Evolutionary conservation across 2,888 invertebrate genomes (phyloP).

Genomic region (Pandemis heparana): DNA sequence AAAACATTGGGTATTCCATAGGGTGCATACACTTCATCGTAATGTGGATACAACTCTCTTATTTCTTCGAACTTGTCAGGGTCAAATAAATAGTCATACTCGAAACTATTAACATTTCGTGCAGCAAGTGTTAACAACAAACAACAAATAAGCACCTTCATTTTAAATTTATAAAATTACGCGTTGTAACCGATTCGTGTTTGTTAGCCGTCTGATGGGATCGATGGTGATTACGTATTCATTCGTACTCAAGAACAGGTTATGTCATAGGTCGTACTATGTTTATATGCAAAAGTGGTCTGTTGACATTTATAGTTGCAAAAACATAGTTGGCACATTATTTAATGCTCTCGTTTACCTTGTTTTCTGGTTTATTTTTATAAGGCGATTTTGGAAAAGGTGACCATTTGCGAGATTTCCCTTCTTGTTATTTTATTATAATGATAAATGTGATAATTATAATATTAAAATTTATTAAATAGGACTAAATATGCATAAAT

Average conservation of each 20-base stretch:
- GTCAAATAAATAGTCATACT: constrained; percentile 32
- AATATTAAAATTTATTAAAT: too few species aligned
- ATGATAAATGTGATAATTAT: too few species aligned
- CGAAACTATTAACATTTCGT: constrained; percentile 42
- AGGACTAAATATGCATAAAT: too few species aligned
- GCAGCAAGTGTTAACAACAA: constrained; percentile 11
- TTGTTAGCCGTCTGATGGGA: constrained; percentile 27
- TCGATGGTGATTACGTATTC: constrained; percentile 9
- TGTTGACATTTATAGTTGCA: constrained; percentile 13
- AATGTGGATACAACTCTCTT: neutral
- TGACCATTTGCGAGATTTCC: neutral
- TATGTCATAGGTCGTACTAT: constrained; percentile 33
- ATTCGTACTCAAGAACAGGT: constrained; percentile 24
- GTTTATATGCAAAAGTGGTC: constrained; percentile 21
- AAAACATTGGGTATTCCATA: neutral
- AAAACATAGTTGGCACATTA: constrained; percentile 4
- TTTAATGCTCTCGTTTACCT: neutral
- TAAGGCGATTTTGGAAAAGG: neutral
- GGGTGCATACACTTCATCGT: neutral
- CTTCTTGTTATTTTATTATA: too few species aligned
- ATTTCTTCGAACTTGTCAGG: neutral
- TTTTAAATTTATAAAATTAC: constrained; percentile 21
- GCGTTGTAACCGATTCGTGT: constrained; percentile 23
- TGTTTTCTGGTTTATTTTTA: neutral
- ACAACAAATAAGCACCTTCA: constrained; percentile 18